Evolutionary conservation across 2,113 vertebrate species (phyloP).

Genomic region (Rhagologus leucostigma): DNA sequence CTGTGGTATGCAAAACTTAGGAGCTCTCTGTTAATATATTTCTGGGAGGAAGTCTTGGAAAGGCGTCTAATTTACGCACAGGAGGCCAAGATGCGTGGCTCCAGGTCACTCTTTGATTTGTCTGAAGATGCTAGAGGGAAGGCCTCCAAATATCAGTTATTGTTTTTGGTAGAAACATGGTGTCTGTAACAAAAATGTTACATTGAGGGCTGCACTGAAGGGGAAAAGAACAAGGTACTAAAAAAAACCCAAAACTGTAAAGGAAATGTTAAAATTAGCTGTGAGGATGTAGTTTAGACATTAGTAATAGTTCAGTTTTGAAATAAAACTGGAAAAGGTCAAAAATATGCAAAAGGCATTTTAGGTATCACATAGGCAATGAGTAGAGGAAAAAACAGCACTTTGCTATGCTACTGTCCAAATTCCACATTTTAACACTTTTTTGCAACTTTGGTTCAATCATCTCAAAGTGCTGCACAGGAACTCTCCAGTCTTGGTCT

Average conservation of each 20-base stretch:
- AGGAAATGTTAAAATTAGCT: constrained; percentile 14
- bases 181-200: background rate
- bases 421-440: background rate
- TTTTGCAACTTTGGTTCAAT: background rate
- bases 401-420: background rate
- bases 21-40: background rate
- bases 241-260: background rate
- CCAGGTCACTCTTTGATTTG: background rate
- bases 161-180: background rate
- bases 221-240: background rate
- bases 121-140: background rate
- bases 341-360: background rate
- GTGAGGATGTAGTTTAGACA: background rate
- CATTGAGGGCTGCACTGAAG: background rate
- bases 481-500: background rate
- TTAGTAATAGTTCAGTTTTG: background rate
- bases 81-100: background rate
- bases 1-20: background rate
- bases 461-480: background rate
- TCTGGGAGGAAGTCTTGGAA: background rate
- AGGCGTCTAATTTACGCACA: background rate
- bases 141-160: background rate
- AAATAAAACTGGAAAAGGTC: background rate
- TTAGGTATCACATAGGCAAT: background rate
- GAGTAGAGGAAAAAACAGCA: background rate